Evolutionary conservation across 2,113 vertebrate species (phyloP).

Genomic region (Psittacula cyanocephala): DNA sequence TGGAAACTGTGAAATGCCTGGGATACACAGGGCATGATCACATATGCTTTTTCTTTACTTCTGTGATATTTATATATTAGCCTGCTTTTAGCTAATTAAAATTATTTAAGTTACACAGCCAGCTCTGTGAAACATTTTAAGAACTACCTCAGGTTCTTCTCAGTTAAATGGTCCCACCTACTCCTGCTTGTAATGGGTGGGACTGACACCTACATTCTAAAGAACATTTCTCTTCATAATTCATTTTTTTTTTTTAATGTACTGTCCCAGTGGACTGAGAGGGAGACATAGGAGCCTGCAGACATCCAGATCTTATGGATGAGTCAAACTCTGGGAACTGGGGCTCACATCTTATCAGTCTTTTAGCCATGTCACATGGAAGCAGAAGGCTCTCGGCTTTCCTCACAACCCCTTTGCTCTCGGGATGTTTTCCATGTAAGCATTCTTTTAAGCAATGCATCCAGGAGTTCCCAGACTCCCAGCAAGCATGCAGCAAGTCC

Average conservation of each 20-base stretch:
- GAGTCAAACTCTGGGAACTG: neutral
- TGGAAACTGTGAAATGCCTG: neutral
- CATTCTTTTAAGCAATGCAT: rapidly evolving
- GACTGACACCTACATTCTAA: neutral
- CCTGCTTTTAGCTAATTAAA: neutral
- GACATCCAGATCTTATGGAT: neutral
- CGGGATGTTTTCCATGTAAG: neutral
- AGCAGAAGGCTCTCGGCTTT: neutral
- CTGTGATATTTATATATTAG: neutral
- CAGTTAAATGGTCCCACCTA: neutral
- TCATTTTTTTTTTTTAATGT: neutral
- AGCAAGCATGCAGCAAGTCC: neutral
- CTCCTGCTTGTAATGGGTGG: neutral
- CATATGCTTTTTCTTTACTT: neutral
- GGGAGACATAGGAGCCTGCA: neutral
- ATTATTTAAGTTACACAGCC: neutral
- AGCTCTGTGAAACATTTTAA: neutral
- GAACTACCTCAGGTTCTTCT: neutral
- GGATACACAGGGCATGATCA: neutral
- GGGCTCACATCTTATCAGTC: neutral
- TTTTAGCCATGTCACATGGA: neutral
- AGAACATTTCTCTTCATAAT: neutral
- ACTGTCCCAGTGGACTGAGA: neutral
- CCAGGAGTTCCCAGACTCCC: neutral
- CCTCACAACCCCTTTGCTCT: neutral